Percentiles rank a stretch among this genome's conserved stretches.
Evolutionary conservation across 2,797 vertebrate genomes (phyloP).

Genomic region (Enoplosus armatus): DNA sequence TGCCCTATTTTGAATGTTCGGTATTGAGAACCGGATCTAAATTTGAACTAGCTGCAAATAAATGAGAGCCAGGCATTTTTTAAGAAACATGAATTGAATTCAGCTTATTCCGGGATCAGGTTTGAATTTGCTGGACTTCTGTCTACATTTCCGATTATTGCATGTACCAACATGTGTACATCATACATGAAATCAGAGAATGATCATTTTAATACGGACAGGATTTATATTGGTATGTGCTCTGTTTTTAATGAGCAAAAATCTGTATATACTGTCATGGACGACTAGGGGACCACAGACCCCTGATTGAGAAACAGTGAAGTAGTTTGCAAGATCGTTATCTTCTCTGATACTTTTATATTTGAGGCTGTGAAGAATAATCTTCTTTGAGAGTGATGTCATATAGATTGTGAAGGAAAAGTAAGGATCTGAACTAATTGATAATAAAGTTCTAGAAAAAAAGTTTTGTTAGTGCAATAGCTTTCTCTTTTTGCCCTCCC

Average conservation of each 20-base stretch:
- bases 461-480: too few species aligned
- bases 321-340: too few species aligned
- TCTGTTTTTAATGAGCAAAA: not conserved
- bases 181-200: not conserved
- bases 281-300: not conserved
- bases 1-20: not conserved
- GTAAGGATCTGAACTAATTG: not conserved
- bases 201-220: not conserved
- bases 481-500: too few species aligned
- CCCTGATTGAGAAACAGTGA: not conserved
- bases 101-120: not conserved
- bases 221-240: not conserved
- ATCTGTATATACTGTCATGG: not conserved
- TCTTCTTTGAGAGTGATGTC: too few species aligned
- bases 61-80: not conserved
- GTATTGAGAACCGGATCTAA: not conserved
- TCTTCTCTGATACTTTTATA: too few species aligned
- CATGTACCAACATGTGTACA: not conserved
- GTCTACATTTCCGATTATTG: accelerated
- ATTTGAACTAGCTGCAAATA: not conserved
- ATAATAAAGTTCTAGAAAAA: not conserved
- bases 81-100: not conserved
- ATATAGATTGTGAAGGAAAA: not conserved
- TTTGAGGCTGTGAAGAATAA: too few species aligned
- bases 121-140: not conserved